A percentile compares a stretch with the other conserved stretches of the same genome.
phyloP scores from a whole-genome alignment of 2,888 invertebrate genomes.

The Calameuta idolon region DNA sequence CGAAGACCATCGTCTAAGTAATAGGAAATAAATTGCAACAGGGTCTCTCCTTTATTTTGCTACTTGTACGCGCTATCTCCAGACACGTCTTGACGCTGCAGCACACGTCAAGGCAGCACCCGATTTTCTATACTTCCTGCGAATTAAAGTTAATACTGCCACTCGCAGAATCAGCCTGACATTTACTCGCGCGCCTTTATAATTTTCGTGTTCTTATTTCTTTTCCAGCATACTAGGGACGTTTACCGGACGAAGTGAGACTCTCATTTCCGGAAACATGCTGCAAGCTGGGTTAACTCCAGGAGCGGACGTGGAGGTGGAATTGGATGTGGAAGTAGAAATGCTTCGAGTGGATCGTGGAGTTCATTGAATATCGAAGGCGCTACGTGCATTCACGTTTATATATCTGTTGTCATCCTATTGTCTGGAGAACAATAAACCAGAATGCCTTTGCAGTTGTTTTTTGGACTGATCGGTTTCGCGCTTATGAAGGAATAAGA shows the following conservation, averaged over 20 bases:
- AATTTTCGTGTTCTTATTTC: not conserved
- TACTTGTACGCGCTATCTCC: not conserved
- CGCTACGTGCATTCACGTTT: not conserved
- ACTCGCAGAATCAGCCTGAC: not conserved
- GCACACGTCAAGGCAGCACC: too few species aligned
- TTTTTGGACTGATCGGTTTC: not conserved
- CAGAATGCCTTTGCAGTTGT: not conserved
- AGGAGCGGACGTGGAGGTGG: not conserved
- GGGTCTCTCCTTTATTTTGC: not conserved
- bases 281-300: not conserved
- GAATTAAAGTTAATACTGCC: not conserved
- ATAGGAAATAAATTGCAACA: conserved; percentile 28
- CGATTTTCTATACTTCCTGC: not conserved
- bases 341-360: not conserved
- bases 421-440: not conserved
- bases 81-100: not conserved
- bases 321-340: not conserved
- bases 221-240: not conserved
- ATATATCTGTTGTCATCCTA: not conserved
- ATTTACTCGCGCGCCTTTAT: not conserved
- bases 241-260: not conserved
- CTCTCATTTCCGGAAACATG: not conserved
- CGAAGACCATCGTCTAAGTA: conserved; percentile 17
- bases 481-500: not conserved
- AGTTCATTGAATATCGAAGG: not conserved